phyloP scores from a whole-genome alignment of 1,140 invertebrate genomes.

The Caenorhabditis latens region DNA sequence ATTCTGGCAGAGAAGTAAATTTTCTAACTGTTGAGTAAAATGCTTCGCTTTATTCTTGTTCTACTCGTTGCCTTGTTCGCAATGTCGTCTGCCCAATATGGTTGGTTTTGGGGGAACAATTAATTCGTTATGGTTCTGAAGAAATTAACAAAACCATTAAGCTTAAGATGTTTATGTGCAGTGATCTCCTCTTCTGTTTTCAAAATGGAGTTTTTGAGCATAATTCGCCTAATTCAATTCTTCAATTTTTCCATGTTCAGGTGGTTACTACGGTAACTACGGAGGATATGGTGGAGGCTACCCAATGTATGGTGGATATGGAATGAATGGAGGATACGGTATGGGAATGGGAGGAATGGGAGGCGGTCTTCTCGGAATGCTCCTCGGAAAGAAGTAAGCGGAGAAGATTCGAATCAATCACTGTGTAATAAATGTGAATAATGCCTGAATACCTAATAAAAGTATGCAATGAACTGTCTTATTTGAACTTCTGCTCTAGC shows the following conservation, averaged over 20 bases:
- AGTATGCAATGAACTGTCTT: too few relatives aligned
- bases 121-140: not conserved
- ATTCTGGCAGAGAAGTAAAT: not conserved
- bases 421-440: too few relatives aligned
- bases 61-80: slow-evolving; percentile 15
- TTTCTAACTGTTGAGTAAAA: not conserved
- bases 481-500: too few relatives aligned
- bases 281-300: not conserved
- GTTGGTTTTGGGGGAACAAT: not conserved
- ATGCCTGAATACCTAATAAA: too few relatives aligned
- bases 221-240: not conserved
- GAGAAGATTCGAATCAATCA: too few relatives aligned
- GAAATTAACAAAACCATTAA: not conserved
- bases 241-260: not conserved
- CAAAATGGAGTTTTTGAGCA: not conserved
- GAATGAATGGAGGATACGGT: slow-evolving; percentile 4
- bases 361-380: not conserved
- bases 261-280: not conserved
- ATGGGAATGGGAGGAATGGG: not conserved
- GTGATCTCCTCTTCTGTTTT: not conserved
- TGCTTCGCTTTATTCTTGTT: slow-evolving; percentile 46
- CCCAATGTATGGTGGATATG: not conserved
- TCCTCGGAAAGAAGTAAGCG: not conserved
- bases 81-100: not conserved
- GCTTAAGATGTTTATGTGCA: too few relatives aligned